These are phyloP conservation scores for Hydrozoanthus gracilis DNA, from an alignment of 92 coral and sea anemone genomes.

Conservation along the genomic window DNA sequence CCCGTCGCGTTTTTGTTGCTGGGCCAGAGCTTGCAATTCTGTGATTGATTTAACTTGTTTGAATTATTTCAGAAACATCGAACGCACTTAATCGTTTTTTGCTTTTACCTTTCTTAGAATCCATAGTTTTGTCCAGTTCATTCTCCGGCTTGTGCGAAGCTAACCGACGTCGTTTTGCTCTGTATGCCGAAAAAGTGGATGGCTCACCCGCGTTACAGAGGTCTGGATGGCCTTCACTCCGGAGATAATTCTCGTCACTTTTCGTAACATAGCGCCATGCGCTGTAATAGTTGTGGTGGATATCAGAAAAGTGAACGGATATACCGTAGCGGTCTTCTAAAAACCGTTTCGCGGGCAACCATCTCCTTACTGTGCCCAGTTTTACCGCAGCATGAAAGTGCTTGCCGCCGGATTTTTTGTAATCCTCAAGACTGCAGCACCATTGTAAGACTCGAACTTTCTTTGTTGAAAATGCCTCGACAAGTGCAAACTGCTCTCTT, in stretches of 20 bases:
- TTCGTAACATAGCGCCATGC: constrained; percentile 65
- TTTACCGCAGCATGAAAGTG: constrained; percentile 50
- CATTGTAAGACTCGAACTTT: constrained; percentile 27
- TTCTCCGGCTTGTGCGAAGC: neutral
- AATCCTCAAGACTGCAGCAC: constrained; percentile 47
- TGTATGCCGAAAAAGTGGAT: neutral
- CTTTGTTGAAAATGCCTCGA: constrained; percentile 34
- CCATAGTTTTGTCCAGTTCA: neutral
- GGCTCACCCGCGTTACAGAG: constrained; percentile 23
- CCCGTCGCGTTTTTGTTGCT: constrained; percentile 54
- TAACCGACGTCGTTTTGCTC: neutral
- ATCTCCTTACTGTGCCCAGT: constrained; percentile 29
- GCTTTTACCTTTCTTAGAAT: neutral
- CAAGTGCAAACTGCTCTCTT: constrained; percentile 35
- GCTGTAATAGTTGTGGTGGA: constrained; percentile 67
- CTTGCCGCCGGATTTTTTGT: constrained; percentile 34
- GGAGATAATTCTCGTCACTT: constrained; percentile 27
- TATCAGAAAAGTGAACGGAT: constrained; percentile 44
- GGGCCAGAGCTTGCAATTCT: constrained; percentile 43
- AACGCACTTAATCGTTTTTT: constrained; percentile 37
- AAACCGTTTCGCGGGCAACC: constrained; percentile 55
- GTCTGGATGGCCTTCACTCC: constrained; percentile 69
- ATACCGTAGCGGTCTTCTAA: constrained; percentile 48
- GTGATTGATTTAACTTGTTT: neutral
- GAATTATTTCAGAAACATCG: constrained; percentile 42